Percentiles rank a stretch among this genome's conserved stretches.
Evolutionary conservation across 2,797 vertebrate genomes (phyloP).

Genomic region (Enteromius mattozi): DNA sequence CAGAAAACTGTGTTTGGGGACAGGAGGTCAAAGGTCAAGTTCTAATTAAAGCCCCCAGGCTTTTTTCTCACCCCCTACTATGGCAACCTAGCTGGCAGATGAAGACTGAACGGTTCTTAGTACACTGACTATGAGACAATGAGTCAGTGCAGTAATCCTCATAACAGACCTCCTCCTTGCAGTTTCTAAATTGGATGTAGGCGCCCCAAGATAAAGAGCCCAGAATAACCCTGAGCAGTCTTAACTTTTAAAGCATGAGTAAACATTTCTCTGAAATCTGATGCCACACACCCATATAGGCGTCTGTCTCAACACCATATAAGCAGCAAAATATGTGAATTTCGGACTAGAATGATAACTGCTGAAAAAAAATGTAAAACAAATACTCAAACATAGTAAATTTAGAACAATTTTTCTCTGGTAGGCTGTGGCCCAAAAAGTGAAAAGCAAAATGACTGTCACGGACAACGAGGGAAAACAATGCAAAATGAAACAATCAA

Average conservation of each 20-base stretch:
- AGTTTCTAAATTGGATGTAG: slow-evolving; percentile 57
- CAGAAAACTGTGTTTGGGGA: slow-evolving; percentile 66
- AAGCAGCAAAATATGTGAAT: slow-evolving; percentile 29
- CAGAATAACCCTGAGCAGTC: slow-evolving; percentile 70
- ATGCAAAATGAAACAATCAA: background rate
- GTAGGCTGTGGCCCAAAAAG: background rate
- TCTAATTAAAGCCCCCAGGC: slow-evolving; percentile 65
- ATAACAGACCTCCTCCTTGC: slow-evolving; percentile 35
- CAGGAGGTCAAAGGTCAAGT: slow-evolving; percentile 66
- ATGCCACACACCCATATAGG: slow-evolving; percentile 29
- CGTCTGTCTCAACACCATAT: slow-evolving; percentile 27
- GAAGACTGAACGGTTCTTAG: slow-evolving; percentile 40
- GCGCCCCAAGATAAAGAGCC: slow-evolving; percentile 74
- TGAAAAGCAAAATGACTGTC: background rate
- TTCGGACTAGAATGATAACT: slow-evolving; percentile 23
- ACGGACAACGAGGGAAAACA: background rate
- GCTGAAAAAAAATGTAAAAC: background rate
- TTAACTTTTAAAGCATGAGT: slow-evolving; percentile 73
- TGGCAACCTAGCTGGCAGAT: slow-evolving; percentile 48
- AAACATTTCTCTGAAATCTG: slow-evolving; percentile 68
- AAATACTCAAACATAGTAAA: slow-evolving; percentile 20
- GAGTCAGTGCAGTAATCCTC: slow-evolving; percentile 58
- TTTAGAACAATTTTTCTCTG: background rate
- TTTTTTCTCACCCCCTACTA: slow-evolving; percentile 20
- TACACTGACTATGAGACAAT: slow-evolving; percentile 21